Base-by-base conservation (phyloP, 2,113 vertebrate genomes). In the Diadophis punctatus region DNA sequence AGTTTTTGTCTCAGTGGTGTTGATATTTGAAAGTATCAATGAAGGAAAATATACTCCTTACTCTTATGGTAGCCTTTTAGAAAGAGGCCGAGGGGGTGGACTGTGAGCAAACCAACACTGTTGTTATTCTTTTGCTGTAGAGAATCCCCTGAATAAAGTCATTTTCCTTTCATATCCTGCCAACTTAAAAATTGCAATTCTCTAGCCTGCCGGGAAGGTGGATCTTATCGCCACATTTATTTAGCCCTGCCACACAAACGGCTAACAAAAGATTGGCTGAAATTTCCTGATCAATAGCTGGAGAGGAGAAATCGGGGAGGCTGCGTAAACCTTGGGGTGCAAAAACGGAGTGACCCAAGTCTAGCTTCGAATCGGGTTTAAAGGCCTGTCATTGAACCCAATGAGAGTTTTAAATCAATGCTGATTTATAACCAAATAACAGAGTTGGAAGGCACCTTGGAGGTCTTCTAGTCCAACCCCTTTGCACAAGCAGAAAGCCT, bases 131-230 rank as follows among this genome's bases (percentile, higher is more conserved):
- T 93, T 90, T 60, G 60, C 56, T 90, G 25, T 43, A 27, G 2
- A 74, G 0, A 68, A 25, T 18, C 3, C 3, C 93, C 22, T 25
- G 87, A 86, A 48, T 18, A 86, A 86, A 39, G n/a, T 87, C 48
- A n/a, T 92, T 91, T 87, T 60, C 88, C 90, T 92, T 90, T 34
- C 88, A 91, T 91, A 80, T 80, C 55, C 8, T 90, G 2, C 84
- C 91, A 88, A 87, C 27, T 90, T 80, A 10, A 89, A 94, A 53
- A 10, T 63, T 80, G 51, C 18, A 93, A 12, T 25, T 89, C 90
- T 63, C 90, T 92, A 1, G 22, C 93, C 93, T 46, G 74, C 88
- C 23, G 84, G 39, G 0, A 56, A 86, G 80, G 88, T 20, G 3
- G 18, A 22, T 95, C 94, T 90, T 12, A 30, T 80, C 53, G 39